phyloP scores from a whole-genome alignment of 1,140 invertebrate species.

The Nixonia krombeini region DNA sequence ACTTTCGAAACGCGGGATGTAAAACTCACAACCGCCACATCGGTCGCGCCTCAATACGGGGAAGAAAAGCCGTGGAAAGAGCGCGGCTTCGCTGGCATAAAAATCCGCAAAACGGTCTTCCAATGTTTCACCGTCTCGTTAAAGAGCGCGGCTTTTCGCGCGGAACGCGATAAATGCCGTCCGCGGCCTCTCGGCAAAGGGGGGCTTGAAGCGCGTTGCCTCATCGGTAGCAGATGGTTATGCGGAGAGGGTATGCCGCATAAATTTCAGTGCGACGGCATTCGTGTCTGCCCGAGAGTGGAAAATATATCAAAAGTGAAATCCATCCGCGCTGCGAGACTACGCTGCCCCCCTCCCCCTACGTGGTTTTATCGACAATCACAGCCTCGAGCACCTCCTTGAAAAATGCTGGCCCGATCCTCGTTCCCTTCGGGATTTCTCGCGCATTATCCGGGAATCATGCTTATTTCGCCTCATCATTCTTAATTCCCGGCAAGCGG shows the following conservation, averaged over 20 bases:
- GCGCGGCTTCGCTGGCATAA: no score
- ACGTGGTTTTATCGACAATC: slow-evolving; percentile 50
- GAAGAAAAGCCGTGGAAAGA: no score
- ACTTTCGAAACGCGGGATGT: no score
- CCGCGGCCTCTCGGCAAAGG: slow-evolving; percentile 13
- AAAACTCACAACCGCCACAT: no score
- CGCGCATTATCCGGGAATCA: no score
- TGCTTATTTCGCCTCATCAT: no score
- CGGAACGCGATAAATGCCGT: slow-evolving; percentile 31
- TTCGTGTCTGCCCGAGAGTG: slow-evolving; percentile 45
- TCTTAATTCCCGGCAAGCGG: no score
- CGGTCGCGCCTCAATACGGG: no score
- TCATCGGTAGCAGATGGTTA: slow-evolving; percentile 50
- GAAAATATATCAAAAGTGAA: slow-evolving; percentile 54
- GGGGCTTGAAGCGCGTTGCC: slow-evolving; percentile 38
- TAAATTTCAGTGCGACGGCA: slow-evolving; percentile 46
- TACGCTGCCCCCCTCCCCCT: slow-evolving; percentile 34
- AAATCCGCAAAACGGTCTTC: no score
- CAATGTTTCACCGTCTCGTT: slow-evolving; percentile 37
- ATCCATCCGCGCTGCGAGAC: slow-evolving; percentile 36
- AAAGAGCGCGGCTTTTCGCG: slow-evolving; percentile 40
- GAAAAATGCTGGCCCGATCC: no score
- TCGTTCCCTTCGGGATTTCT: no score
- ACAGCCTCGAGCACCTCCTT: slow-evolving; percentile 44
- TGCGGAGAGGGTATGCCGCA: slow-evolving; percentile 32